A percentile compares a stretch with the other conserved stretches of the same genome.
phyloP scores from a whole-genome alignment of 2,888 invertebrate species.

The Oligia strigilis region DNA sequence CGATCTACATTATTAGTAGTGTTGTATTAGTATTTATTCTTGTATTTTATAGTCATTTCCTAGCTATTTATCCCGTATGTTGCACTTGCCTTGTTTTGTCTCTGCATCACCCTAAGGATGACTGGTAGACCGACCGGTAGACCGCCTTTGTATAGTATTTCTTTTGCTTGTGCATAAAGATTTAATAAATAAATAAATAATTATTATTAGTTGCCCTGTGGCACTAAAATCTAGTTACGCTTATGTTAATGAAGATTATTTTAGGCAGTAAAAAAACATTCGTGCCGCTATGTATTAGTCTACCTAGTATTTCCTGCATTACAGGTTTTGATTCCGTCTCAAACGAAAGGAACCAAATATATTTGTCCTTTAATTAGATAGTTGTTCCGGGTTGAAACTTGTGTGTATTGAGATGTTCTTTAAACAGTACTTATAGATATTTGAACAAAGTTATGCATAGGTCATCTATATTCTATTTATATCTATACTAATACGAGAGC shows the following conservation, averaged over 20 bases:
- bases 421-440: background rate
- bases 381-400: slow-evolving; percentile 14
- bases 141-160: no score
- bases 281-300: background rate
- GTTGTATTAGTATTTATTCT: no score
- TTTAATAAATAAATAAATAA: background rate
- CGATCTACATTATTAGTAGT: no score
- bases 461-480: background rate
- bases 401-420: background rate
- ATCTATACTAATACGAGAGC: no score
- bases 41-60: no score
- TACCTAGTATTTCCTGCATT: background rate
- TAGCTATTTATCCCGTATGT: no score
- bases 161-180: no score
- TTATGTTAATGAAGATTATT: slow-evolving; percentile 12
- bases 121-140: no score
- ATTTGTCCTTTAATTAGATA: slow-evolving; percentile 23
- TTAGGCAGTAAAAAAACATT: background rate
- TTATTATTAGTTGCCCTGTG: background rate
- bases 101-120: no score
- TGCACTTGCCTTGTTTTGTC: no score
- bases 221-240: background rate
- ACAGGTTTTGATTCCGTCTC: slow-evolving; percentile 11
- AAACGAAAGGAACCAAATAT: slow-evolving; percentile 19
- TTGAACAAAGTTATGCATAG: background rate